Evolutionary conservation across 2,113 vertebrate species (phyloP), one percentile per base, ranked within the genome.

Genomic region (Gallinago undulata): DNA sequence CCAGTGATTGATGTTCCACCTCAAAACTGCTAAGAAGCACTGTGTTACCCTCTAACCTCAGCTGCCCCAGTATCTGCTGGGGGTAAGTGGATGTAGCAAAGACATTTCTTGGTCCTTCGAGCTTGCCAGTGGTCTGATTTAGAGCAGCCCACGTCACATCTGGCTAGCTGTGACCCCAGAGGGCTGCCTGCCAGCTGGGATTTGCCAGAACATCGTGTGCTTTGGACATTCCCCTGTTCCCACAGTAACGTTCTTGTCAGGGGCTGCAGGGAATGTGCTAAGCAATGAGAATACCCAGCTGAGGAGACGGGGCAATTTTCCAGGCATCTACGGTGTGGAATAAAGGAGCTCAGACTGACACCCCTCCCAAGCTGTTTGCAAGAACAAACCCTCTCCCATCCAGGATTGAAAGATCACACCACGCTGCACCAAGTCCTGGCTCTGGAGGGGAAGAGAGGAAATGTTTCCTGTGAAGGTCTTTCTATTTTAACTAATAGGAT

Each of bases 131-230:
- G 67, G 31, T 87, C 81, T 96, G 94, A 87, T 96, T 95, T 89
- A 93, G 92, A 94, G 87, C 89, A 91, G 86, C 48, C 70, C 91
- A 79, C 7, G 1, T 87, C 93, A 93, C 89, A 94, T 91, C 24
- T 95, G 93, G 76, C 43, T 79, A 91, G 84, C 74, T 93, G 63
- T 94, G 95, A 96, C 93, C 95, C 94, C 87, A 76, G 74, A 89
- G 84, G 89, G 89, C 94, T 91, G 87, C 57, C 81, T 93, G 91
- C 95, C 96, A 96, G 95, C 93, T 96, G 95, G 93, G 91, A 94
- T 94, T 92, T 96, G 93, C 93, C 96, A 95, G 95, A 96, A 96
- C 94, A 94, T 79, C 50, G 21, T 96, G 96, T 96, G 96, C 96
- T 96, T 91, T 89, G 94, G 93, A 79, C 89, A 91, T 94, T 96